Conservation (phyloP, 2,113 vertebrate species). For the Onychostoma macrolepis region DNA sequence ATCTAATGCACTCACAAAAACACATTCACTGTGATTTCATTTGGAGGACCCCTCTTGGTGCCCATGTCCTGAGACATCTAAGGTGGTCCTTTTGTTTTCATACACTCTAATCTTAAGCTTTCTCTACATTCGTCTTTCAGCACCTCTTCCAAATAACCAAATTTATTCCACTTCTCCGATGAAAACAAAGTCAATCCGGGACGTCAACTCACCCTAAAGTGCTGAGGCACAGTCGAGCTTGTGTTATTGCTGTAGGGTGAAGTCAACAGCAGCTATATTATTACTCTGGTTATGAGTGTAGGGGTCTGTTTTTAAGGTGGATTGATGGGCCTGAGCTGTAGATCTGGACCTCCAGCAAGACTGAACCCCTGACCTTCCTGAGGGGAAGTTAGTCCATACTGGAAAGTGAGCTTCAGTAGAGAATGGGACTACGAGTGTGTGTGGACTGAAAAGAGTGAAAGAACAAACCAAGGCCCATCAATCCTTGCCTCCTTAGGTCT, state of each 20-base stretch:
- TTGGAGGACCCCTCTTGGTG: background rate
- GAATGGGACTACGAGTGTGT: background rate
- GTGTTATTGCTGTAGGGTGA: slow-evolving; percentile 20
- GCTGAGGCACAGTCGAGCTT: background rate
- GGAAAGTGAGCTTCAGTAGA: slow-evolving; percentile 9
- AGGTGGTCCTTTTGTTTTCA: background rate
- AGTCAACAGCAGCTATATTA: slow-evolving; percentile 43
- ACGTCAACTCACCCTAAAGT: background rate
- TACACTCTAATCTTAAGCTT: background rate
- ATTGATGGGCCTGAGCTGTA: slow-evolving; percentile 48
- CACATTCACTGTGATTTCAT: background rate
- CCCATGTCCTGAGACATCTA: background rate
- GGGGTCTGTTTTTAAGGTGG: slow-evolving; percentile 13
- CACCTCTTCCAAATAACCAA: background rate
- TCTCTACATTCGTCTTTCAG: background rate
- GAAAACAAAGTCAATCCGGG: background rate
- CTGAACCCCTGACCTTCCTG: slow-evolving; percentile 75
- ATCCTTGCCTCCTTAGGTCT: slow-evolving; percentile 36
- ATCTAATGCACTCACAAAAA: slow-evolving; percentile 20
- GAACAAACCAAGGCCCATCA: slow-evolving; percentile 44
- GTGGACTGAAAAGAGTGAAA: background rate
- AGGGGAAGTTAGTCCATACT: slow-evolving; percentile 62
- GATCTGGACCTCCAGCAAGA: slow-evolving; percentile 15
- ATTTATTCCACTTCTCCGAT: background rate
- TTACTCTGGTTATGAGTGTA: slow-evolving; percentile 20